Base-by-base conservation (phyloP, 2,888 invertebrate species). In the Candidula unifasciata region DNA sequence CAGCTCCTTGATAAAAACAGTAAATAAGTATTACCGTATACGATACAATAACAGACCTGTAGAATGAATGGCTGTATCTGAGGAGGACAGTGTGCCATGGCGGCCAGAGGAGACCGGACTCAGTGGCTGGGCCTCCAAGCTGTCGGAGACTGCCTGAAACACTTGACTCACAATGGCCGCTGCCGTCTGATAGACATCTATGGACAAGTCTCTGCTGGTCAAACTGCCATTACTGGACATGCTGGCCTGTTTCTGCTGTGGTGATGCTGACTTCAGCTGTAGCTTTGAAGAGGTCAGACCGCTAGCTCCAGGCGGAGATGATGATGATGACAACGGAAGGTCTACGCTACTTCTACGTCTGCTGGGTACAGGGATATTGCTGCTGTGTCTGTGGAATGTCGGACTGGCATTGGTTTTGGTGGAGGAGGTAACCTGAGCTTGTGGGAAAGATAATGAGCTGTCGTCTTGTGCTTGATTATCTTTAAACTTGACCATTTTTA, bases 141-240 rank as follows among this genome's bases (percentile, higher is more conserved):
- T 81, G 35, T 86, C 82, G 2, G 88, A 87, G 2, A 88, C 66
- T 35, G 85, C 77, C 83, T 87, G 82, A 24, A 88, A 84, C 30
- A 88, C 88, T 68, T 87, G 87, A 82, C 80, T 83, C 64, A 88
- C 88, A 57, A 88, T 88, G 24, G 68, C 73, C 5, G 87, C 88
- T 33, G 88, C 88, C 3, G 84, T 85, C 37, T 84, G 82, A 33
- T 88, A 85, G 21, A 83, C 52, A 71, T 83, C 79, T 33, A 83
- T 5, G 33, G 79, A 79, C 73, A 83, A 35, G 37, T 83, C 83
- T 27, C 18, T 68, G 21, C 69, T 44, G 60, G 79, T 73, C 54
- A 76, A n/a, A 44, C 82, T 66, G 27, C 35, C 30, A 2, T 54
- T 18, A 21, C 52, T 10, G 27, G 54, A 2, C 30, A 35, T 44